Evolutionary conservation across 2,797 vertebrate genomes (phyloP), one percentile per base, ranked within the genome.

Genomic region (Siniperca obscura): DNA sequence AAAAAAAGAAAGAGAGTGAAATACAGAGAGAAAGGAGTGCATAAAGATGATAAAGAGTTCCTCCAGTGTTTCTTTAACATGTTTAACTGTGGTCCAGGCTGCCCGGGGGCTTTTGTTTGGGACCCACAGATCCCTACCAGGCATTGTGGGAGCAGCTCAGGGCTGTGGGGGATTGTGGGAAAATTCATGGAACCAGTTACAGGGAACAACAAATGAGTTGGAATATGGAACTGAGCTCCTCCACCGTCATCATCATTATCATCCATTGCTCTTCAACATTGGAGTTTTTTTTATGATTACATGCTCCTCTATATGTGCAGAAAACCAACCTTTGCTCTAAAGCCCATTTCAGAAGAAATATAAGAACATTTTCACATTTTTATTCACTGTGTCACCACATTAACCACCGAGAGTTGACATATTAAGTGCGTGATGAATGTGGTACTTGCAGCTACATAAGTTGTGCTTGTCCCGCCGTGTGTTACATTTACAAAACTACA

Each of bases 171-270:
- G 60, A 93, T 96, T 96, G 95, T 95, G 95, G 95, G 95, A 96
- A 97, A 42, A 42, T 3, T 42, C 40, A 81, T 69, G 85, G 89
- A 92, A 94, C 92, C 91, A 93, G 94, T 95, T 94, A 93, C 94
- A 93, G 94, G 93, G 90, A 84, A 89, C 95, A 94, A 94, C 95
- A 94, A 95, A 95, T 96, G 70, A 96, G 96, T 95, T 90, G 91
- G 83, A 90, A 95, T 78, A 88, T 42, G 77, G 88, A 92, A 89
- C 91, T n/a, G 22, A 77, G 14, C 55, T n/a, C 19, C 30, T n/a
- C 3, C 11, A 36, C 5, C 70, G 42, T 3, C 59, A 19, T 1
- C 25, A 59, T 50, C 48, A 21, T 50, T 13, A 16, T 1, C 42
- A 36, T 36, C 36, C 50, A 8, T 38, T 25, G 27, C 10, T 46